These are phyloP conservation scores for Conger conger DNA, from an alignment of 2,113 vertebrate genomes.

Conservation along the genomic window DNA sequence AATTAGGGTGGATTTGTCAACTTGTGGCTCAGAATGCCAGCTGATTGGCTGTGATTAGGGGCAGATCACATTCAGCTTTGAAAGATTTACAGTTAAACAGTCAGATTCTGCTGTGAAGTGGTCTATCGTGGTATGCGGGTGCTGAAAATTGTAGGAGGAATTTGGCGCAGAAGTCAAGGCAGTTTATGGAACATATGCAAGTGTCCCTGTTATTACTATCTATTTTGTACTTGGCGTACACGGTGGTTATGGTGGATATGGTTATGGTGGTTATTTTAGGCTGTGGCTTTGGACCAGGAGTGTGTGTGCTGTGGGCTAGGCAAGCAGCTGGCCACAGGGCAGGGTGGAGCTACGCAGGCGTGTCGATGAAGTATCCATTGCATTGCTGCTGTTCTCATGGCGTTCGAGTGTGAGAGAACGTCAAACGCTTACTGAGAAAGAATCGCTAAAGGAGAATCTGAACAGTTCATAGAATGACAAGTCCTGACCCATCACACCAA, in stretches of 20 bases:
- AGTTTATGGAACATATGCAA: no score
- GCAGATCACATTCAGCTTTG: not conserved
- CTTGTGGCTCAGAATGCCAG: not conserved
- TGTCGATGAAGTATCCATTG: slow-evolving; percentile 45
- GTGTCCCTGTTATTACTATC: not conserved
- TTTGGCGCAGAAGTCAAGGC: no score
- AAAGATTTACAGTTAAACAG: not conserved
- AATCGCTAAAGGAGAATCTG: no score
- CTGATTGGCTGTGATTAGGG: not conserved
- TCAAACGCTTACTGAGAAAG: no score
- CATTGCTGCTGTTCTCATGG: slow-evolving; percentile 61
- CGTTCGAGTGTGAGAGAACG: not conserved
- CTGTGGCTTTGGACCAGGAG: not conserved
- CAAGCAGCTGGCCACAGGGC: slow-evolving; percentile 11
- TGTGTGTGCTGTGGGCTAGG: not conserved
- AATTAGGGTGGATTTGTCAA: not conserved
- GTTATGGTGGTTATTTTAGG: not conserved
- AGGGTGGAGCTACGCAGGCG: slow-evolving; percentile 48
- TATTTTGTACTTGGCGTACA: not conserved
- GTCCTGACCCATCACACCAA: not conserved
- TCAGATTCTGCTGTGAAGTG: not conserved
- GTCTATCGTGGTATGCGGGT: not conserved
- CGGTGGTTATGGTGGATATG: not conserved
- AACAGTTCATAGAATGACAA: not conserved
- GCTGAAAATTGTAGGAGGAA: not conserved